These are phyloP conservation scores for Pheosia gnoma DNA, from an alignment of 2,888 invertebrate genomes.

Conservation along the genomic window DNA sequence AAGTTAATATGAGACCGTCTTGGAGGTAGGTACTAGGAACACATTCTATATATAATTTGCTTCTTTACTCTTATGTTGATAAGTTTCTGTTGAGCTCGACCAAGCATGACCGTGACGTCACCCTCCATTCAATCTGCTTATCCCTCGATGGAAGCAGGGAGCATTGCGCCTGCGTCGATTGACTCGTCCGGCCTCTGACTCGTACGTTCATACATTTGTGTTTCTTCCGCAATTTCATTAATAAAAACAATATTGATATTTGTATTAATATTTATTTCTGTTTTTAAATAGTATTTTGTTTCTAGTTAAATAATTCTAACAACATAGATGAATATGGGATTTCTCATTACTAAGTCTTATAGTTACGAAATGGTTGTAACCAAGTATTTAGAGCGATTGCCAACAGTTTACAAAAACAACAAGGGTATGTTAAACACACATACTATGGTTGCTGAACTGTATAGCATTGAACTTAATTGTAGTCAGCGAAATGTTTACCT, in stretches of 20 bases:
- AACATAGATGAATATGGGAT: too few relatives aligned
- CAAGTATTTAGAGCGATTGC: background rate
- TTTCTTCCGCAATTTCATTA: constrained; percentile 71
- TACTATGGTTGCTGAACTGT: background rate
- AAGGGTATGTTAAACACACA: background rate
- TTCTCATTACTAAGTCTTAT: background rate
- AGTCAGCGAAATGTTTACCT: background rate
- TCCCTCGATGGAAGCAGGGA: constrained; percentile 67
- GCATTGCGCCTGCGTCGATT: constrained; percentile 70
- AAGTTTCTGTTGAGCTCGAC: constrained; percentile 35
- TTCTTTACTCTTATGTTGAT: background rate
- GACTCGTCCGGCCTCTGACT: constrained; percentile 71
- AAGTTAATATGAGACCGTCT: background rate
- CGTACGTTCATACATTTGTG: constrained; percentile 49
- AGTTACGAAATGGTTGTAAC: background rate
- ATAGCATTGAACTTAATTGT: background rate
- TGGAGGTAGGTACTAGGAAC: background rate
- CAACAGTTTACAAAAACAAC: constrained; percentile 4
- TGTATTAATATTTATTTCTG: background rate
- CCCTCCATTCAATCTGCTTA: constrained; percentile 56
- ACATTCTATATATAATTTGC: background rate
- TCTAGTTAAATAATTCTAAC: background rate
- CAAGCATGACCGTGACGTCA: constrained; percentile 37
- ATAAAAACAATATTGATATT: background rate
- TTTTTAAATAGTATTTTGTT: background rate